Evolutionary conservation across 2,797 vertebrate genomes (phyloP).

Genomic region (Acipenser oxyrinchus): DNA sequence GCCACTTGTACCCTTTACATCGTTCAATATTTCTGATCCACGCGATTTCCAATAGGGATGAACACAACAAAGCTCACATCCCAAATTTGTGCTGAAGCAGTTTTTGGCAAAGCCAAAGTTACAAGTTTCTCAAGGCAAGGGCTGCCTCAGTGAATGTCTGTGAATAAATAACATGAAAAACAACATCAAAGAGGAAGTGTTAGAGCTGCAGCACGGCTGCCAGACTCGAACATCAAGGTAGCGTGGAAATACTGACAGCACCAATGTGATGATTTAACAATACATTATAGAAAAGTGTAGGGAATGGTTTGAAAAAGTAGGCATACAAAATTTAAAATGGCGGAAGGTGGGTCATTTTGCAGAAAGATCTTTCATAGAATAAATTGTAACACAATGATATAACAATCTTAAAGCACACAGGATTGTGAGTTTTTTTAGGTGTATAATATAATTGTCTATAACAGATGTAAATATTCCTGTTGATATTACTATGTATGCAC

Average conservation of each 20-base stretch:
- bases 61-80: neutral
- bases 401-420: too few species aligned
- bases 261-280: too few species aligned
- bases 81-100: neutral
- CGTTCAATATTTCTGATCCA: constrained; percentile 8
- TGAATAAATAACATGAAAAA: constrained; percentile 2
- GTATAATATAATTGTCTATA: too few species aligned
- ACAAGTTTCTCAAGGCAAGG: neutral
- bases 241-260: neutral
- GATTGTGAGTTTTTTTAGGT: too few species aligned
- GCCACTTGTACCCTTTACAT: constrained; percentile 10
- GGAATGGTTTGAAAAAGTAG: too few species aligned
- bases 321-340: too few species aligned
- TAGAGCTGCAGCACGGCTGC: neutral
- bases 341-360: too few species aligned
- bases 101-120: neutral
- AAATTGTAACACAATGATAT: too few species aligned
- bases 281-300: too few species aligned
- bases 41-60: constrained; percentile 7
- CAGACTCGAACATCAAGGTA: neutral
- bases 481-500: too few species aligned
- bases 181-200: neutral
- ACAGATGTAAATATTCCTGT: too few species aligned
- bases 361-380: too few species aligned
- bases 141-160: neutral